phyloP scores from a whole-genome alignment of 2,888 invertebrate genomes.

The Orchesella flavescens region DNA sequence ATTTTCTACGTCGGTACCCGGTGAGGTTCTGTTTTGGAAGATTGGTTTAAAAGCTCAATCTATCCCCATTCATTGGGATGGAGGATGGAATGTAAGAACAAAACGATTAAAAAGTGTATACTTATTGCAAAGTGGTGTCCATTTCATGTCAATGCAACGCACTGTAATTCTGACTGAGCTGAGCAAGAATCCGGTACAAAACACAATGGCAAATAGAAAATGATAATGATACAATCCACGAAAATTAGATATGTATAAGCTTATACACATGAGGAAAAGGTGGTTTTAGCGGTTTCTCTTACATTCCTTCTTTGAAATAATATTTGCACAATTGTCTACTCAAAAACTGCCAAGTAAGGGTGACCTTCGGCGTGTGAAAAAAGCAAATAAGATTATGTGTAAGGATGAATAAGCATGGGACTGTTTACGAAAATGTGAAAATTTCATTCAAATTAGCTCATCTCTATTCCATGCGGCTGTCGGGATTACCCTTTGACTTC shows the following conservation, averaged over 20 bases:
- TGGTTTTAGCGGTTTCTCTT: neutral
- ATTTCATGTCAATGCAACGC: too few species aligned
- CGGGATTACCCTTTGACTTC: constrained; percentile 38
- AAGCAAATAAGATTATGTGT: too few species aligned
- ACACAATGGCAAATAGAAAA: too few species aligned
- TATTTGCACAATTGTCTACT: constrained; percentile 16
- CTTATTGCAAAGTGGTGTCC: too few species aligned
- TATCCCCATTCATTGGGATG: constrained; percentile 34
- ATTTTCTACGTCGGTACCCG: neutral
- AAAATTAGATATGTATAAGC: too few species aligned
- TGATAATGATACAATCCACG: too few species aligned
- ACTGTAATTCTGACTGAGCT: too few species aligned
- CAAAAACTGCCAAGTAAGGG: neutral
- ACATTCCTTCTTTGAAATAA: constrained; percentile 2
- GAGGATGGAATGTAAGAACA: too few species aligned
- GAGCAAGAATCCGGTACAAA: too few species aligned
- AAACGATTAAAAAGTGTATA: neutral
- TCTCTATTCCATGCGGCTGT: constrained; percentile 6
- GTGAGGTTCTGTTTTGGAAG: neutral
- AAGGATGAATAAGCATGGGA: neutral
- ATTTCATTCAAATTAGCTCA: constrained; percentile 18
- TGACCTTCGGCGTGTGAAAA: too few species aligned
- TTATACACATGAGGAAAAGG: neutral
- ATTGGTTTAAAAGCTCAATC: constrained; percentile 53
- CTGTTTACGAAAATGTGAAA: neutral